phyloP scores from a whole-genome alignment of 2,113 vertebrate genomes.

The Xenopus laevis region DNA sequence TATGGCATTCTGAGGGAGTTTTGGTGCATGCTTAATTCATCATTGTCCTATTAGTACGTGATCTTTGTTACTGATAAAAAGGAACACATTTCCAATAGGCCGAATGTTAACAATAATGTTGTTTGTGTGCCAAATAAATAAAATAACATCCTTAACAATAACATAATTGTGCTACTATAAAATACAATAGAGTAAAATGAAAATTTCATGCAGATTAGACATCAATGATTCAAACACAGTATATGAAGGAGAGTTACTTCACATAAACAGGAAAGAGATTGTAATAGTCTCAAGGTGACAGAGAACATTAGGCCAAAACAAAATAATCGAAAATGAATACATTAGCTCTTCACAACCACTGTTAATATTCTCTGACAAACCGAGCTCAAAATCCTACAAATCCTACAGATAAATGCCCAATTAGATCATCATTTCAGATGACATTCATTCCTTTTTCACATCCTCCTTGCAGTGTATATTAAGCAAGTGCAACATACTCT shows the following conservation, averaged over 20 bases:
- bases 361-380: constrained; percentile 65
- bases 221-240: constrained; percentile 42
- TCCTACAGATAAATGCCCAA: constrained; percentile 72
- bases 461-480: constrained; percentile 49
- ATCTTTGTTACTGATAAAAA: neutral
- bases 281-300: constrained; percentile 62
- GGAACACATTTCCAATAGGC: neutral
- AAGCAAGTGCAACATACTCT: neutral
- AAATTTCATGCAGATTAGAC: constrained; percentile 49
- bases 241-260: constrained; percentile 53
- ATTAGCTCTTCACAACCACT: constrained; percentile 68
- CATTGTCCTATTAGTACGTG: neutral
- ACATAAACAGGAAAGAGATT: constrained; percentile 66
- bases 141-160: neutral
- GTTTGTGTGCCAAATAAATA: neutral
- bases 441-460: constrained; percentile 51
- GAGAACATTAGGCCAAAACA: constrained; percentile 69
- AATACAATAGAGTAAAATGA: constrained; percentile 50
- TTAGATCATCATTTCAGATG: constrained; percentile 46
- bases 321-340: constrained; percentile 73
- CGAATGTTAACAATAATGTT: neutral
- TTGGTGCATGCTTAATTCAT: neutral
- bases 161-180: neutral
- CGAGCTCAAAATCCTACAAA: constrained; percentile 68
- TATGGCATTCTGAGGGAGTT: too few relatives aligned